These are phyloP conservation scores for Oasisia sp. DNA, from an alignment of 2,888 invertebrate species.

Conservation along the genomic window DNA sequence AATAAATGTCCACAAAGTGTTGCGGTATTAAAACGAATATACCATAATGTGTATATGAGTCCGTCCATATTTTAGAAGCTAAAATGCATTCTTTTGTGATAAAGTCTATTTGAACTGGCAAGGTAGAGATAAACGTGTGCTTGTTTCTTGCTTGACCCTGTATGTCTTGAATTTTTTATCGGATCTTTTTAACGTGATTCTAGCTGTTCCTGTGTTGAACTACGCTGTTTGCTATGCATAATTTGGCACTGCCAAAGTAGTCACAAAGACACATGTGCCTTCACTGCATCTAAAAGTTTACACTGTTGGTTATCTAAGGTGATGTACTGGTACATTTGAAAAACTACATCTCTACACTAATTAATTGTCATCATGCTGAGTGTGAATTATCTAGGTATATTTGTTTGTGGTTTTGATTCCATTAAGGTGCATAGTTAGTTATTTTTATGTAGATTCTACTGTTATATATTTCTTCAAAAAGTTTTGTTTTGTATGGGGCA, in stretches of 20 bases:
- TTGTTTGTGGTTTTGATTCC: not conserved
- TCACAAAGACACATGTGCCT: not conserved
- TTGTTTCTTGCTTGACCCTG: not conserved
- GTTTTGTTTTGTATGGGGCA: slow-evolving; percentile 12
- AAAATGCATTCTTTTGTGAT: not conserved
- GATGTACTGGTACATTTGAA: not conserved
- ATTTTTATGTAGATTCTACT: not conserved
- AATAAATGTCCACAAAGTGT: not conserved
- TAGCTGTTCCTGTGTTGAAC: not conserved
- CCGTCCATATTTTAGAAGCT: not conserved
- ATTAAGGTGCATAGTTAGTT: not conserved
- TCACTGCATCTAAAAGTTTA: not conserved
- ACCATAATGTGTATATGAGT: not conserved
- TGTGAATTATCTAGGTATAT: not conserved
- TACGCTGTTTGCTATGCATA: not conserved
- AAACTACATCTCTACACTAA: not conserved
- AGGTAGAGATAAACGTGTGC: not conserved
- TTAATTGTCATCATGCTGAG: not conserved
- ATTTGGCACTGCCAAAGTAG: not conserved
- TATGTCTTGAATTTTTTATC: not conserved
- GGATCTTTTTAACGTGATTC: not conserved
- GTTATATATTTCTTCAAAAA: not conserved
- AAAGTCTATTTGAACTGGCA: not conserved
- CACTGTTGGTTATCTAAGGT: not conserved
- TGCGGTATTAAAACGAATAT: not conserved